Percentiles rank a stretch among this genome's conserved stretches.
Evolutionary conservation across 2,888 invertebrate genomes (phyloP).

Genomic region (Rapana venosa): DNA sequence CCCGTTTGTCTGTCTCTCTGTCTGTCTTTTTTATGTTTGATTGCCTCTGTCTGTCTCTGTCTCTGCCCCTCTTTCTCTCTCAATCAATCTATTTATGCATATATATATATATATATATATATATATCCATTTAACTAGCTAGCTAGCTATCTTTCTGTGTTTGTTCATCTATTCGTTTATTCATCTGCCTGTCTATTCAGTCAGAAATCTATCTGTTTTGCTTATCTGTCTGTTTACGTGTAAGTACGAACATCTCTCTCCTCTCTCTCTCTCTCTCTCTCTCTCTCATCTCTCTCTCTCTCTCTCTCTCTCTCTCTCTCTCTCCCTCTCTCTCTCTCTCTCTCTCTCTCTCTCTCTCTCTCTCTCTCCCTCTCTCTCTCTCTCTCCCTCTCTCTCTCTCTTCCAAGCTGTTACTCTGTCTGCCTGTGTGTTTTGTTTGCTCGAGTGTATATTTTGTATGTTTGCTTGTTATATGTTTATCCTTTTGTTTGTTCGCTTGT

Average conservation of each 20-base stretch:
- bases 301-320: not conserved
- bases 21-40: not conserved
- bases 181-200: not conserved
- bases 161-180: not conserved
- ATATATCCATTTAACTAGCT: no score
- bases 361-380: not conserved
- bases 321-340: not conserved
- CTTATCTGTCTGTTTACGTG: not conserved
- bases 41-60: not conserved
- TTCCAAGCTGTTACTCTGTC: not conserved
- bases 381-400: not conserved
- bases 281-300: not conserved
- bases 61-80: not conserved
- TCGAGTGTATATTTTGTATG: not conserved
- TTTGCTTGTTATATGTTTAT: not conserved
- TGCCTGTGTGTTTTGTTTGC: not conserved
- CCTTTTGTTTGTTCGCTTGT: not conserved
- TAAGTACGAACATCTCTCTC: not conserved
- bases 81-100: no score
- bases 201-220: not conserved
- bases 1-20: not conserved
- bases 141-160: no score
- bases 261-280: constrained; percentile 16
- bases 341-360: not conserved
- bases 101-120: no score